Conservation (phyloP, 2,113 vertebrate species). For the Grammatotria lemairii region DNA sequence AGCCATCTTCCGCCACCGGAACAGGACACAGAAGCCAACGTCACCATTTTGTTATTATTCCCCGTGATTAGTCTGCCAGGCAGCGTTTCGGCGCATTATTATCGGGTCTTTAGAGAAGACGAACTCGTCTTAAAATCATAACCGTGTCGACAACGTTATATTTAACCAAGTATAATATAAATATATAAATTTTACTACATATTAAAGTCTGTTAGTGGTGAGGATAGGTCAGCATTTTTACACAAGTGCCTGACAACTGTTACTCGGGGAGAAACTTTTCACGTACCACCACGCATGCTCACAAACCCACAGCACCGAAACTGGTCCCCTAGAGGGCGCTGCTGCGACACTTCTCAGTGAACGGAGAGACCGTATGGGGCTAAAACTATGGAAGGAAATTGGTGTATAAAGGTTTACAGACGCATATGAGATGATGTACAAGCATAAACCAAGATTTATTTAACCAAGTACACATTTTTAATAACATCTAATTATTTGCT, state of each 20-base stretch:
- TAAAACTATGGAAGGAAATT: neutral
- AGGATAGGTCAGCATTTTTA: neutral
- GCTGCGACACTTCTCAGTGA: neutral
- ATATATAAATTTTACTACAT: neutral
- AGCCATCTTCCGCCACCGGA: constrained; percentile 50
- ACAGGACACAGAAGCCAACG: neutral
- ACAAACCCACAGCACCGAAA: neutral
- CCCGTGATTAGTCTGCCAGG: constrained; percentile 24
- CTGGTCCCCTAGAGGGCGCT: neutral
- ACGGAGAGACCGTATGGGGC: neutral
- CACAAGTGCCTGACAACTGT: neutral
- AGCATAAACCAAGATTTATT: neutral
- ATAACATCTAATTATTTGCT: neutral
- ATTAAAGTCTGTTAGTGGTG: neutral
- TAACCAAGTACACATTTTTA: neutral
- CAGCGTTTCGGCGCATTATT: neutral
- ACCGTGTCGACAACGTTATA: accelerated
- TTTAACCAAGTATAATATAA: neutral
- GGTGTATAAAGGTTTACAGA: neutral
- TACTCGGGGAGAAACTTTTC: accelerated
- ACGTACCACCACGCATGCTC: neutral
- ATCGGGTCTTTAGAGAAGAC: accelerated
- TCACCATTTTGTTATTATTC: accelerated
- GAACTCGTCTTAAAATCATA: neutral
- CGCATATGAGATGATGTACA: neutral